Evolutionary conservation across 2,888 invertebrate genomes (phyloP).

Genomic region (Diogma glabrata): DNA sequence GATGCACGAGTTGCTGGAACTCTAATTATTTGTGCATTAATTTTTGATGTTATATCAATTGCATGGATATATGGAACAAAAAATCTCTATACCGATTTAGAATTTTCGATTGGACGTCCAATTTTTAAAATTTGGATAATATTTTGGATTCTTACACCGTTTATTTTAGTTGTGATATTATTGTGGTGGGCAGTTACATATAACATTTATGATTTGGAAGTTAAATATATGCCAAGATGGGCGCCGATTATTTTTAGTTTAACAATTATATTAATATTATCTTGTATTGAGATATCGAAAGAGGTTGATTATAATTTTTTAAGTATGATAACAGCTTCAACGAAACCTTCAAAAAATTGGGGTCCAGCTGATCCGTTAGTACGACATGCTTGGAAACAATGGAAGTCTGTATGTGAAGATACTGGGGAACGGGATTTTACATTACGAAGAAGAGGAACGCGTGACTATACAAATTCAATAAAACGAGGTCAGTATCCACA

Average conservation of each 20-base stretch:
- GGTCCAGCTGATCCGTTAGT: conserved; percentile 37
- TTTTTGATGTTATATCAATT: conserved; percentile 34
- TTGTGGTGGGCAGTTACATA: conserved; percentile 38
- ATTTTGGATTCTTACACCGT: conserved; percentile 33
- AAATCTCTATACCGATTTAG: conserved; percentile 35
- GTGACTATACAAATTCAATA: conserved; percentile 37
- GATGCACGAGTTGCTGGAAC: conserved; percentile 34
- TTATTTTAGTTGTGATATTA: conserved; percentile 31
- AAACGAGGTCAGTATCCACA: conserved; percentile 34
- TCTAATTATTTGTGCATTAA: conserved; percentile 30
- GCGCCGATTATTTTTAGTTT: conserved; percentile 32
- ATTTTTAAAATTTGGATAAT: conserved; percentile 34
- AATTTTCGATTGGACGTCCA: conserved; percentile 36
- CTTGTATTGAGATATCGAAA: conserved; percentile 34
- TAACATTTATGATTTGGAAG: conserved; percentile 28
- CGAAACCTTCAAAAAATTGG: conserved; percentile 38
- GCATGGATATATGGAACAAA: conserved; percentile 37
- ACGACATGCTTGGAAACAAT: conserved; percentile 37
- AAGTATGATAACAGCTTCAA: conserved; percentile 37
- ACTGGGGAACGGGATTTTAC: conserved; percentile 36
- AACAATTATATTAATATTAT: conserved; percentile 28
- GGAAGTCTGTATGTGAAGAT: conserved; percentile 37
- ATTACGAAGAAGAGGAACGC: conserved; percentile 33
- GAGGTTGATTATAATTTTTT: conserved; percentile 38
- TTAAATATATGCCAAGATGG: conserved; percentile 33